Evolutionary conservation across 2,113 vertebrate genomes (phyloP), one percentile per base, ranked within the genome.

Genomic region (Cebus imitator): DNA sequence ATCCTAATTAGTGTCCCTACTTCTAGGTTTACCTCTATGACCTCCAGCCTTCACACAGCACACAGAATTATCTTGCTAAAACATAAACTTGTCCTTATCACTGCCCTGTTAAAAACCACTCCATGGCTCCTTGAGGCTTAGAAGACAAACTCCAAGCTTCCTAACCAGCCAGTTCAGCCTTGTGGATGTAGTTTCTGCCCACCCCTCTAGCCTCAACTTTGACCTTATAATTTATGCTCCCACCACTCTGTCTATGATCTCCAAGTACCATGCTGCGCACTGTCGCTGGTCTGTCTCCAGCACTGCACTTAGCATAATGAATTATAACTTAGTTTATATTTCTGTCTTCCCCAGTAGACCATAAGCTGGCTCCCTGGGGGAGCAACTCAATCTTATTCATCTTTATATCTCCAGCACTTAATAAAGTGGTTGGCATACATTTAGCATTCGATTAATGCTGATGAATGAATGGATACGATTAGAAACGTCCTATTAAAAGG

Each of bases 301-400:
- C 20, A n/a, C 45, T 91, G 43, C 25, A 78, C 68, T 92, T 87
- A 83, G 27, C 37, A 92, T 79, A 84, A 43, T 64, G 73, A 94
- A 57, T 90, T 96, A 23, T 32, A 95, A 76, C 84, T 82, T 58
- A 79, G 32, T 78, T 92, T 90, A 50, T 73, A 75, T 93, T 80
- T 94, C 81, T 52, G 18, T 93, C 89, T 68, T 90, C 21, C 50
- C 81, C 35, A 73, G 9, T 3, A 92, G 76, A 90, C 78, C 66
- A 61, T 35, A 11, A 45, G 40, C 75, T 83, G 52, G 57, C 43
- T 83, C 52, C 58, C 7, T 48, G 50, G 25, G 1, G 21, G 16
- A 64, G 0, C 43, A 8, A 70, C 52, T 87, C 6, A n/a, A 48
- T 40, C 50, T 58, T 70, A 20, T 64, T 87, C 66, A 91, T 94